Conservation (phyloP, 2,113 vertebrate genomes). For the Thermophis baileyi region DNA sequence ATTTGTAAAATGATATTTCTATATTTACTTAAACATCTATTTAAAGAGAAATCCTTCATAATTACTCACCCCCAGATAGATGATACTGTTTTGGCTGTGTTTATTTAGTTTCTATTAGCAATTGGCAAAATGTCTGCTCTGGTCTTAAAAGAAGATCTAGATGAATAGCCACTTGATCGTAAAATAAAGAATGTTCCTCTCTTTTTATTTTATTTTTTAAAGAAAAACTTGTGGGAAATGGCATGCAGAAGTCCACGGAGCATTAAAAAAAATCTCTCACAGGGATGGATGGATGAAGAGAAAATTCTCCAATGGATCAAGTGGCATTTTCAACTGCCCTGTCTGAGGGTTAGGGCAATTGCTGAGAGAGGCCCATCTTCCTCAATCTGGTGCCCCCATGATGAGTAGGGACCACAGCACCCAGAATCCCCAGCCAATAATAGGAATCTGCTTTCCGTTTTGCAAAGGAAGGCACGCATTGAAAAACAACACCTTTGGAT, state of each 20-base stretch:
- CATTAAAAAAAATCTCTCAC: background rate
- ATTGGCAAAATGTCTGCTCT: slow-evolving; percentile 73
- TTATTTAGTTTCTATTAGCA: slow-evolving; percentile 78
- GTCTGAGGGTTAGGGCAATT: background rate
- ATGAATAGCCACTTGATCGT: slow-evolving; percentile 68
- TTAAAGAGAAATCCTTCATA: slow-evolving; percentile 80
- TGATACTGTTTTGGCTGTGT: slow-evolving; percentile 78
- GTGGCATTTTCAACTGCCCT: background rate
- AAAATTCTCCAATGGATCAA: rapidly evolving
- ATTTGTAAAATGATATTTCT: slow-evolving; percentile 75
- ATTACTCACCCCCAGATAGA: slow-evolving; percentile 73
- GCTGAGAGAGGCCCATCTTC: too few species aligned
- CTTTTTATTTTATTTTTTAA: slow-evolving; percentile 1
- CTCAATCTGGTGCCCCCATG: background rate
- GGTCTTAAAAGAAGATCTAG: slow-evolving; percentile 73
- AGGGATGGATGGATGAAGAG: background rate
- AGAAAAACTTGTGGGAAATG: slow-evolving; percentile 54
- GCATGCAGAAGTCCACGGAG: slow-evolving; percentile 30
- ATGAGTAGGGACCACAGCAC: background rate
- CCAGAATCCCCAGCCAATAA: background rate
- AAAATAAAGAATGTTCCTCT: slow-evolving; percentile 71
- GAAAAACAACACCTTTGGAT: background rate
- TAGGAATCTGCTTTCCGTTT: background rate
- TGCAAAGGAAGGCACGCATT: background rate
- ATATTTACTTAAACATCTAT: slow-evolving; percentile 80